Base-by-base conservation (phyloP, 2,113 vertebrate species). In the Stigmatopora argus region DNA sequence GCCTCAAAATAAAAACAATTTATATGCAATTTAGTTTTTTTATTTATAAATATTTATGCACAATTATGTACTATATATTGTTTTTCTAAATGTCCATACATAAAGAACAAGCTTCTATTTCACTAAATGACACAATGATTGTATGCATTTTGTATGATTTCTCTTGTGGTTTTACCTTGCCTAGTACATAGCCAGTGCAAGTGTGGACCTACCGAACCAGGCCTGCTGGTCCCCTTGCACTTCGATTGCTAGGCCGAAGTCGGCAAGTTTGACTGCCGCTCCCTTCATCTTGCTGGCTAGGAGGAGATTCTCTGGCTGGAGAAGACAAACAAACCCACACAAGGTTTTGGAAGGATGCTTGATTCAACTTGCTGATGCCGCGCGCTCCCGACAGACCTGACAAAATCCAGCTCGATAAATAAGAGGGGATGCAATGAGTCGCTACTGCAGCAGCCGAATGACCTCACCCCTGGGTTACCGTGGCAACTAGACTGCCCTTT, bases 201-300 rank as follows among this genome's bases (percentile, higher is more conserved):
- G 23, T 18, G 12, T 23, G 61, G 23, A 64, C 95, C 94, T 93
- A 99, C 96, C 97, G 78, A 99, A 99, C 97, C 97, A 99, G 59
- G 96, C 96, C 82, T 99, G 97, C 74, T 99, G 96, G 52, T 99
- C 97, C 63, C 94, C 97, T 84, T 99, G 97, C 11, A 99, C 97
- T 89, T 99, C 97, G 15, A 99, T 99, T 64, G 96, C 96, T 41
- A 99, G 89, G 74, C 97, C 97, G 31, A 99, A 99, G 80, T 99
- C 97, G 64, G 97, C 97, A 59, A 99, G 87, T 87, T 99, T 99
- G 88, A 99, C 96, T 0, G 96, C 95, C 19, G 97, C 97, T 62
- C 95, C 95, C 88, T 99, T 99, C 91, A 96, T 95, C 91, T 99
- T 99, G 87, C 97, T 99, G 48, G 96, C 97, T 87, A 99, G 90